Conservation (phyloP, 2,113 vertebrate species). For the mouse (Mus musculus) region DNA sequence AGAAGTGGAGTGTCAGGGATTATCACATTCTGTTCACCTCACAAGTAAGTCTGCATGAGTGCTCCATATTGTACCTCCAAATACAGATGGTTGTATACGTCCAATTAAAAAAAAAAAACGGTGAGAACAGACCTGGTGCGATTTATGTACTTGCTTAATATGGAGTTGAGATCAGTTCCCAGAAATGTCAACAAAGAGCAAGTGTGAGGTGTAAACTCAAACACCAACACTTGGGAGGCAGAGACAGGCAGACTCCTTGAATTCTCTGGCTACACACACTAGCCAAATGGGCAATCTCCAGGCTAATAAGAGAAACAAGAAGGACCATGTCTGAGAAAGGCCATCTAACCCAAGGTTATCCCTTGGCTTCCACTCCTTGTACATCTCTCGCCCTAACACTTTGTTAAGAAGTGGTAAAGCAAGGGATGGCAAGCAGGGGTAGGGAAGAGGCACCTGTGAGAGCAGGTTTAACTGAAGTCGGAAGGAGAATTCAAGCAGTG, state of each 20-base stretch:
- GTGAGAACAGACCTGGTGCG: neutral
- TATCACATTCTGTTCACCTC: neutral
- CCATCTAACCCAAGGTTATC: neutral
- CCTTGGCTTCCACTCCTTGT: neutral
- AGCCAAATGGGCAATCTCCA: neutral
- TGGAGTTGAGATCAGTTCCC: neutral
- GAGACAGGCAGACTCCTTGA: neutral
- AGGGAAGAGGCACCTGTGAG: neutral
- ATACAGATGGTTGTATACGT: no score
- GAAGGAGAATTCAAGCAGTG: no score
- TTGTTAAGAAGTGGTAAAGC: no score
- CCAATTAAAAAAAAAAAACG: neutral
- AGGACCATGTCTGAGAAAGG: neutral
- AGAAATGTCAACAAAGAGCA: neutral
- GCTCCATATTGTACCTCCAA: no score
- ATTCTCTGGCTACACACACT: no score
- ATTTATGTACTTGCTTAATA: neutral
- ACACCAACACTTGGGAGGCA: no score
- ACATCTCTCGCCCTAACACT: neutral
- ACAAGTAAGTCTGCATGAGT: no score
- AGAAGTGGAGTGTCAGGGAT: neutral
- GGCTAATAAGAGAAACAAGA: neutral
- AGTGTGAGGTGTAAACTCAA: neutral
- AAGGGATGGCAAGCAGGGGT: neutral
- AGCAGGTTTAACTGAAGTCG: neutral